These are phyloP conservation scores for Diabrotica balteata DNA, from an alignment of 2,888 invertebrate genomes.

Conservation along the genomic window DNA sequence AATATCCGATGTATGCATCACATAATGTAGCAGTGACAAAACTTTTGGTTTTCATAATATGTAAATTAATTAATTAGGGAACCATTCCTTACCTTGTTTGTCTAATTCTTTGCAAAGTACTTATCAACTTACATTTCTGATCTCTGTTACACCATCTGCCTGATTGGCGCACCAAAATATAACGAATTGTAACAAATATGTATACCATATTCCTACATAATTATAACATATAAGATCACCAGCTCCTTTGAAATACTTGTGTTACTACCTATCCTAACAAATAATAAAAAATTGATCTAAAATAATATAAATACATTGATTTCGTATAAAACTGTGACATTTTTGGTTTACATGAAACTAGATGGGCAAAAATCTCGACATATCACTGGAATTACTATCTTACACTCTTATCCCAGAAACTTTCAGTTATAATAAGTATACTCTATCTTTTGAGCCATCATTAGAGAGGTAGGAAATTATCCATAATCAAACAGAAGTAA, in stretches of 20 bases:
- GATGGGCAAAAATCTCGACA: background rate
- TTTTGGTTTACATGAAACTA: conserved; percentile 4
- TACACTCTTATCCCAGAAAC: no score
- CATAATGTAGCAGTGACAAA: no score
- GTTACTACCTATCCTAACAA: conserved; percentile 1
- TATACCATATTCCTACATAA: conserved; percentile 6
- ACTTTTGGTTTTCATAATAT: no score
- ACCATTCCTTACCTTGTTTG: no score
- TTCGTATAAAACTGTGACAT: conserved; percentile 1
- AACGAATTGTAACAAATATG: conserved; percentile 4
- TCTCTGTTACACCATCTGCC: no score
- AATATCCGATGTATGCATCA: no score
- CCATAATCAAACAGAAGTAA: no score
- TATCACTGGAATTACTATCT: no score
- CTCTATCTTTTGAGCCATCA: background rate
- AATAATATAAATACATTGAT: background rate
- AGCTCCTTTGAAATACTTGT: conserved; percentile 18
- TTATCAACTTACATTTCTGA: no score
- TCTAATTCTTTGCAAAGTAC: no score
- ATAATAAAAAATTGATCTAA: conserved; percentile 1
- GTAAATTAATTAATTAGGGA: no score
- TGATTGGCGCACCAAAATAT: conserved; percentile 3
- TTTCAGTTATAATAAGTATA: background rate
- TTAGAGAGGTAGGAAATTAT: background rate
- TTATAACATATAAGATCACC: conserved; percentile 23